Conservation (phyloP, 2,797 vertebrate species). For the Yasuhikotakia modesta region DNA sequence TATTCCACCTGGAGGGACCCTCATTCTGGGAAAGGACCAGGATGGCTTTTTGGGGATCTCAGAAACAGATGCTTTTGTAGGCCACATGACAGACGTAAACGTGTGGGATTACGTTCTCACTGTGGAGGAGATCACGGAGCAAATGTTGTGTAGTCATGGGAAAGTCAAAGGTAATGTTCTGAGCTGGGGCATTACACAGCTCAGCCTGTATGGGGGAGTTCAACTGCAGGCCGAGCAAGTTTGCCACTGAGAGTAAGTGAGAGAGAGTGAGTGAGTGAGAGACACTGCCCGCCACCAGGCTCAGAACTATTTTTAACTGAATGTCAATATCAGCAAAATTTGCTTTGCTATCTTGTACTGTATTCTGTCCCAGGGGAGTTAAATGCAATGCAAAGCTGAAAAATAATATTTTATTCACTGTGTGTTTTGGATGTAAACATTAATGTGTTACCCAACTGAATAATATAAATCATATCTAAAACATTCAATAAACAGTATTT, state of each 20-base stretch:
- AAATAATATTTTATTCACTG: not conserved
- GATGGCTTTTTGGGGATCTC: conserved; percentile 79
- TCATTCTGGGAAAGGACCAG: conserved; percentile 80
- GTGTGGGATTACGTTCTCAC: conserved; percentile 80
- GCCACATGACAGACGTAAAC: conserved; percentile 78
- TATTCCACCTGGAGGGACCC: conserved; percentile 66
- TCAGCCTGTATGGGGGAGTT: conserved; percentile 79
- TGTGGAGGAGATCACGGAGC: conserved; percentile 68
- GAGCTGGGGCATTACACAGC: conserved; percentile 80
- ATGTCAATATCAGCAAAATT: conserved; percentile 35
- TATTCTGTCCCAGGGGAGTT: not conserved
- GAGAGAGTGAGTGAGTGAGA: not conserved
- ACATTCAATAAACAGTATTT: conserved; percentile 65
- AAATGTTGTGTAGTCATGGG: conserved; percentile 71
- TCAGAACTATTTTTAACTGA: not conserved
- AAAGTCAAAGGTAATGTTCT: conserved; percentile 74
- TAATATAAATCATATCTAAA: conserved; percentile 57
- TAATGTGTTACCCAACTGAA: conserved; percentile 1
- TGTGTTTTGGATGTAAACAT: conserved; percentile 7
- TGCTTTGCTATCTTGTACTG: conserved; percentile 18
- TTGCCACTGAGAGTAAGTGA: conserved; percentile 66
- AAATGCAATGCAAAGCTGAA: not conserved
- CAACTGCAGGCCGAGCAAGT: conserved; percentile 77
- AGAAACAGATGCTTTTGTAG: conserved; percentile 73
- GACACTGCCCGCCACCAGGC: not conserved